These are phyloP conservation scores for Pelobates fuscus DNA, from an alignment of 2,113 vertebrate genomes.

Conservation along the genomic window DNA sequence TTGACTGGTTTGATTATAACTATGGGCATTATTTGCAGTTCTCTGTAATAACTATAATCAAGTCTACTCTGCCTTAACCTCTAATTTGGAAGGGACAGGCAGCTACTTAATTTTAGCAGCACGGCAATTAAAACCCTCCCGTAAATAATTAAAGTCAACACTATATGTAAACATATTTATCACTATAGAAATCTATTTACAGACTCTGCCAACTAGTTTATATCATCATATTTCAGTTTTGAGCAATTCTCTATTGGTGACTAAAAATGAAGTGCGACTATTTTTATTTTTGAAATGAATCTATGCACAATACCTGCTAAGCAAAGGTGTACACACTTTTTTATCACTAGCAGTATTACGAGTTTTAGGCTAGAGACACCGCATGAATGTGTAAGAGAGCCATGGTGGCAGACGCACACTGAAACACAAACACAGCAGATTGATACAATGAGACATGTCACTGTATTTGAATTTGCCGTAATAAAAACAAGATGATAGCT, in stretches of 20 bases:
- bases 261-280: too few species aligned
- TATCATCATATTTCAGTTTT: background rate
- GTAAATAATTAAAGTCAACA: background rate
- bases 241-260: background rate
- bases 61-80: background rate
- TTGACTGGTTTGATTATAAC: background rate
- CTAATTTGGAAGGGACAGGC: background rate
- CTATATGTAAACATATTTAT: background rate
- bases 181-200: background rate
- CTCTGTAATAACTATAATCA: constrained; percentile 26
- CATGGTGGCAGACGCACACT: too few species aligned
- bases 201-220: background rate
- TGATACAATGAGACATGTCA: too few species aligned
- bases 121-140: background rate
- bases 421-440: too few species aligned
- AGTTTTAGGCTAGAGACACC: too few species aligned
- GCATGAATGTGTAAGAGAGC: too few species aligned
- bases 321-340: too few species aligned
- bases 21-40: background rate
- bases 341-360: too few species aligned
- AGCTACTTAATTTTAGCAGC: constrained; percentile 2
- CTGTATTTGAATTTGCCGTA: too few species aligned
- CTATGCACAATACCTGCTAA: too few species aligned
- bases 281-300: too few species aligned
- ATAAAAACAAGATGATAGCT: too few species aligned